Evolutionary conservation across 2,888 invertebrate genomes (phyloP).

Genomic region (Ormyrus rosae): DNA sequence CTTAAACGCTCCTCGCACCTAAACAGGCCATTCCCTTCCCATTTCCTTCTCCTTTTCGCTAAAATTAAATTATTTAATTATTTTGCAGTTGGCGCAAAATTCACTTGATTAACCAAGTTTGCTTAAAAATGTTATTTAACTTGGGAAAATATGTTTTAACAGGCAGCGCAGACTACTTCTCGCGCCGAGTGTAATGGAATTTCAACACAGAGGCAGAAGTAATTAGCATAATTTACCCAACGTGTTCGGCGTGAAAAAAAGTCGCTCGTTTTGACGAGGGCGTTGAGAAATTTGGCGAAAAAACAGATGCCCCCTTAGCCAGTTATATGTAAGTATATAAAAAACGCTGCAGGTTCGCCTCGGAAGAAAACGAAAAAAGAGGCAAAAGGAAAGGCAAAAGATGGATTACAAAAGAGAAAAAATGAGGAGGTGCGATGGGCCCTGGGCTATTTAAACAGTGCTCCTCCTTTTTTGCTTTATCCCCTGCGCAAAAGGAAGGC

Average conservation of each 20-base stretch:
- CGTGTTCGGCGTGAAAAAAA: constrained; percentile 37
- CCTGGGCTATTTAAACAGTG: constrained; percentile 52
- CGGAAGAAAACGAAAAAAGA: constrained; percentile 24
- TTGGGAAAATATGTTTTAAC: too few relatives aligned
- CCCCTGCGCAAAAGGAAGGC: constrained; percentile 8
- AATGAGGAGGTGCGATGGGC: constrained; percentile 57
- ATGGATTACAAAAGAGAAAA: constrained; percentile 56
- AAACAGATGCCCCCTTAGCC: constrained; percentile 9
- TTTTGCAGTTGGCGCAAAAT: too few relatives aligned
- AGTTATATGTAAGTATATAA: background rate
- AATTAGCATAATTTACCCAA: constrained; percentile 48
- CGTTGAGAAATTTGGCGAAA: constrained; percentile 14
- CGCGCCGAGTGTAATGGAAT: constrained; percentile 53
- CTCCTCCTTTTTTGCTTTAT: constrained; percentile 30
- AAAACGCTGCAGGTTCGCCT: constrained; percentile 12
- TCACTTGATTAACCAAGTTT: too few relatives aligned
- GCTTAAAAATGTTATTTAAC: too few relatives aligned
- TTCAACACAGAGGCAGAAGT: constrained; percentile 16
- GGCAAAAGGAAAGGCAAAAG: constrained; percentile 41
- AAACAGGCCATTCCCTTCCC: too few relatives aligned
- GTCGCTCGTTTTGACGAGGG: constrained; percentile 1
- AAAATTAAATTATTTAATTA: too few relatives aligned
- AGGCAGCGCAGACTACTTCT: too few relatives aligned
- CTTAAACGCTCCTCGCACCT: too few relatives aligned
- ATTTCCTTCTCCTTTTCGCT: too few relatives aligned